Evolutionary conservation across 2,113 vertebrate species (phyloP).

Genomic region (Jacana jacana): DNA sequence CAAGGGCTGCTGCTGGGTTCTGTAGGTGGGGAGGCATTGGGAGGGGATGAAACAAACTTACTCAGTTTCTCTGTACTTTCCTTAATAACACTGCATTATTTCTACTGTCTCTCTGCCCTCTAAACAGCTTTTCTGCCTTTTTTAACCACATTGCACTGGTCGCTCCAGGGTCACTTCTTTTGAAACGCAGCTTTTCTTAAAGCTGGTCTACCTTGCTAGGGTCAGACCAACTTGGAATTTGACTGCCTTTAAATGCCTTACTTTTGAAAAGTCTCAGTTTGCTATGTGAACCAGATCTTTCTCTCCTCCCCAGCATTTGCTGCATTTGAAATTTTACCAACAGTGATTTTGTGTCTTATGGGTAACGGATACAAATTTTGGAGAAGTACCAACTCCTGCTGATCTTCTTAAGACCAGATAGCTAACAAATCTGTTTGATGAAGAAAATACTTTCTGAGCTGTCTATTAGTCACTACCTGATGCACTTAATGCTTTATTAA

Average conservation of each 20-base stretch:
- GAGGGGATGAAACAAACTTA: not conserved
- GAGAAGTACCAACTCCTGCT: not conserved
- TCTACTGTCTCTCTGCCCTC: not conserved
- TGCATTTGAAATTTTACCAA: not conserved
- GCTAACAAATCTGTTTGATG: not conserved
- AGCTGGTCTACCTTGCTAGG: not conserved
- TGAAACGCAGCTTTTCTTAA: not conserved
- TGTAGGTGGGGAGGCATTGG: not conserved
- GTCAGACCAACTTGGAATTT: not conserved
- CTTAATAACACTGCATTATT: not conserved
- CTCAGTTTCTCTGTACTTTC: not conserved
- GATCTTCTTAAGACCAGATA: not conserved
- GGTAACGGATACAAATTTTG: not conserved
- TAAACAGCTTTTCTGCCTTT: not conserved
- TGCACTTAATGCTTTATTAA: not conserved
- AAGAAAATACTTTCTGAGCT: not conserved
- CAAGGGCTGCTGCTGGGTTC: not conserved
- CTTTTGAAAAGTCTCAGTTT: not conserved
- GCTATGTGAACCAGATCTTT: not conserved
- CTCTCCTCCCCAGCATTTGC: not conserved
- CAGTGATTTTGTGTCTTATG: not conserved
- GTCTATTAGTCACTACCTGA: not conserved
- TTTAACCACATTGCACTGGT: not conserved
- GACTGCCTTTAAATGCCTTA: not conserved
- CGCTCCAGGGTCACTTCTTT: not conserved